Evolutionary conservation across 2,797 vertebrate species (phyloP).

Genomic region (Oceanodroma leucorhoa): DNA sequence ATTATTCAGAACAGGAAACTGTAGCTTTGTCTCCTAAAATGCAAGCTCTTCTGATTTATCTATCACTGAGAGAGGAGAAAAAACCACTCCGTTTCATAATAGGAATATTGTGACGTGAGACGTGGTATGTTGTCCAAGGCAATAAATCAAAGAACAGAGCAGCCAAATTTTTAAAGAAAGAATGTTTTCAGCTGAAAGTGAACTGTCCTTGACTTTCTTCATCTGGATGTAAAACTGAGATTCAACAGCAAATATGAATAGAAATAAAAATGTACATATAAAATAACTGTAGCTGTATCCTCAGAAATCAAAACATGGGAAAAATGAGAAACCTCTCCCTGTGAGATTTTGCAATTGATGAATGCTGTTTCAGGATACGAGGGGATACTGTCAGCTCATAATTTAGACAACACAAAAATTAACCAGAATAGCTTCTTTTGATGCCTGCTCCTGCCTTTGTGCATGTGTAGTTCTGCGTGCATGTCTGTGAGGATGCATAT

Average conservation of each 20-base stretch:
- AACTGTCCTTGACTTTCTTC: conserved; percentile 50
- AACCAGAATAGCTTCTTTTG: background rate
- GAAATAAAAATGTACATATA: conserved; percentile 15
- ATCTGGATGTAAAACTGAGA: background rate
- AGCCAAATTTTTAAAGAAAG: conserved; percentile 32
- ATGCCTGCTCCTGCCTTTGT: background rate
- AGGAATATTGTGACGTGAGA: conserved; percentile 9
- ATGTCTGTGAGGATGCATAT: background rate
- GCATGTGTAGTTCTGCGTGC: background rate
- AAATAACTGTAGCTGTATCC: background rate
- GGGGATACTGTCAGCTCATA: background rate
- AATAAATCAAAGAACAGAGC: conserved; percentile 60
- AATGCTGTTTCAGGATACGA: background rate
- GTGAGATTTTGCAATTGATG: background rate
- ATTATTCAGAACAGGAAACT: background rate
- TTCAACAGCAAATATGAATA: conserved; percentile 16
- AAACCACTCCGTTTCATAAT: background rate
- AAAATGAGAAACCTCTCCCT: background rate
- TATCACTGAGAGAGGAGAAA: background rate
- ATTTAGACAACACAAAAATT: conserved; percentile 9
- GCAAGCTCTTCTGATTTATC: conserved; percentile 27
- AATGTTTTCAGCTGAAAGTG: conserved; percentile 25
- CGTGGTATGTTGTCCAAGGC: conserved; percentile 28
- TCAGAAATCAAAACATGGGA: background rate
- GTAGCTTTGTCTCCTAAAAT: background rate